Evolutionary conservation across 2,888 invertebrate genomes (phyloP).

Genomic region (Busseola fusca): DNA sequence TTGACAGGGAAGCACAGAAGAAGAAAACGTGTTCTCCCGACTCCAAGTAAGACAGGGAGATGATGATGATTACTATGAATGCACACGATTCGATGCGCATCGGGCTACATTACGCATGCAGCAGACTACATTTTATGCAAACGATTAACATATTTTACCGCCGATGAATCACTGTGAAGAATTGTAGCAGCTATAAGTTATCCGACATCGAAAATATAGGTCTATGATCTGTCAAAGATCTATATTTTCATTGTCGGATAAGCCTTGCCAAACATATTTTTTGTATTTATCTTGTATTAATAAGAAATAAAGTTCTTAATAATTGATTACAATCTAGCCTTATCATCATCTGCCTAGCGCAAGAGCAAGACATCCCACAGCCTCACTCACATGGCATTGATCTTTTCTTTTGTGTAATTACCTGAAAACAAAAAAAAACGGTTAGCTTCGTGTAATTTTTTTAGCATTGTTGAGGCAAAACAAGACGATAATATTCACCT

Average conservation of each 20-base stretch:
- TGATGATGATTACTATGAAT: not conserved
- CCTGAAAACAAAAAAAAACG: conserved; percentile 28
- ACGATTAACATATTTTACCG: not conserved
- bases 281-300: not conserved
- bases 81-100: not conserved
- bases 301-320: not conserved
- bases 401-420: conserved; percentile 3
- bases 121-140: not conserved
- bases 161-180: not conserved
- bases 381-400: not conserved
- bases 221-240: no score
- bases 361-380: no score
- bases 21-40: not conserved
- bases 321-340: not conserved
- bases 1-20: not conserved
- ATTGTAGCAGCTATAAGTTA: not conserved
- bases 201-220: no score
- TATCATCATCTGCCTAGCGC: not conserved
- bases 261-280: not conserved
- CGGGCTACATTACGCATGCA: not conserved
- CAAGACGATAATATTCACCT: not conserved
- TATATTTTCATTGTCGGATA: not conserved
- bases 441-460: conserved; percentile 2
- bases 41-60: not conserved
- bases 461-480: not conserved